Base-by-base conservation (phyloP, 2,888 invertebrate genomes). In the Vanessa cardui region DNA sequence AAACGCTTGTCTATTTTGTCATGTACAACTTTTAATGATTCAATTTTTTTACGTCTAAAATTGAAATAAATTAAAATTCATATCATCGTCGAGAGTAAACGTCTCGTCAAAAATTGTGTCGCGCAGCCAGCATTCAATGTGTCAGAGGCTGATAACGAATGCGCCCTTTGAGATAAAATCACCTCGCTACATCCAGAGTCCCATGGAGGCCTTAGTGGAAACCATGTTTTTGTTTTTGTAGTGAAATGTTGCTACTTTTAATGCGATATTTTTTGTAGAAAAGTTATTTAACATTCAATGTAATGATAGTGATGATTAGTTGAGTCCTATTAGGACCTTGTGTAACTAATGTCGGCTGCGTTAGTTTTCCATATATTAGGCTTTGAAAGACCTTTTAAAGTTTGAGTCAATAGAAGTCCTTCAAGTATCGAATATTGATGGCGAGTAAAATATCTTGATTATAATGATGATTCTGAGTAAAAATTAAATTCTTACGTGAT, bases 91-190 rank as follows among this genome's bases (percentile, higher is more conserved):
- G n/a, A 46, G 52, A 54, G 52, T 59, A 58, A 56, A 64, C 6
- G 46, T 54, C 46, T 65, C 45, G 54, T 58, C 54, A 66, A 68
- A 73, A 79, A 74, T 71, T 74, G 72, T 74, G 73, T 68, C 73
- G 63, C 68, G 69, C 62, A 62, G 70, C 72, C 58, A 62, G 71
- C 69, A 69, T 71, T 71, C 73, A 71, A 68, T 72, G 70, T 72
- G 79, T 74, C 75, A 72, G 66, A 70, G 69, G 69, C 67, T 76
- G 83, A 80, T 80, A 83, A 80, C 80, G 76, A 80, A 81, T 77
- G 76, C 74, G 77, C 76, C 77, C 79, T 82, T 83, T 80, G 80
- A 77, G 83, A 83, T 83, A 81, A 76, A 72, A 82, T 83, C 82
- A 75, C 71, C 70, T 74, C 73, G 68, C 54, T 52, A 66, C 69